Conservation (phyloP, 2,797 vertebrate species). For the Buphagus erythrorhynchus region DNA sequence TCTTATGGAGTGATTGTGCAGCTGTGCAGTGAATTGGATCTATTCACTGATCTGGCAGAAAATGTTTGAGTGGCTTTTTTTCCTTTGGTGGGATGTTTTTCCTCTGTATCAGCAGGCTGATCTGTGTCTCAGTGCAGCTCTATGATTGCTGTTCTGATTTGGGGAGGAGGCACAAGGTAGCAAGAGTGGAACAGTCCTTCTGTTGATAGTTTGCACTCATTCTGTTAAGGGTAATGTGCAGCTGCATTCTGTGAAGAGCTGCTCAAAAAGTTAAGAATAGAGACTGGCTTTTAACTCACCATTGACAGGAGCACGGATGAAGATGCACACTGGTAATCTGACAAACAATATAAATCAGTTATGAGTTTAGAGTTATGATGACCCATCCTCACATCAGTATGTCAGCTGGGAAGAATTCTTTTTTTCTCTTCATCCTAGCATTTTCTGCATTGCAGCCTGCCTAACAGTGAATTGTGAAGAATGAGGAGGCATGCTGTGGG, state of each 20-base stretch:
- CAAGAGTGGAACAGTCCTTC: background rate
- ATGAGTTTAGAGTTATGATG: background rate
- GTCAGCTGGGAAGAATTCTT: constrained; percentile 26
- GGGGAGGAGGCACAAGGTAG: background rate
- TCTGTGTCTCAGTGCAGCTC: background rate
- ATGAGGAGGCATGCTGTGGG: background rate
- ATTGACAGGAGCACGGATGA: background rate
- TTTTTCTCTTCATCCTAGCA: background rate
- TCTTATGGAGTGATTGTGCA: background rate
- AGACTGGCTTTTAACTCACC: background rate
- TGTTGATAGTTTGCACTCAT: background rate
- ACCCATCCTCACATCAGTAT: background rate
- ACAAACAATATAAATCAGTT: background rate
- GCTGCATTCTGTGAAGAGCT: background rate
- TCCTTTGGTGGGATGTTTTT: background rate
- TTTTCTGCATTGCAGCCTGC: constrained; percentile 38
- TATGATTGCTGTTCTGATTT: background rate
- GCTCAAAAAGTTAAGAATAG: background rate
- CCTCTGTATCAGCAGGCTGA: background rate
- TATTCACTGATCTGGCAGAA: background rate
- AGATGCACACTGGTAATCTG: background rate
- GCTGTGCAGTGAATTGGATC: constrained; percentile 6
- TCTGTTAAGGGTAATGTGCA: background rate
- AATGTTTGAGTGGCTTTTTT: background rate
- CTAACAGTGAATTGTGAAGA: constrained; percentile 14